These are phyloP conservation scores for Limnothrissa miodon DNA, from an alignment of 2,113 vertebrate species.

Conservation along the genomic window DNA sequence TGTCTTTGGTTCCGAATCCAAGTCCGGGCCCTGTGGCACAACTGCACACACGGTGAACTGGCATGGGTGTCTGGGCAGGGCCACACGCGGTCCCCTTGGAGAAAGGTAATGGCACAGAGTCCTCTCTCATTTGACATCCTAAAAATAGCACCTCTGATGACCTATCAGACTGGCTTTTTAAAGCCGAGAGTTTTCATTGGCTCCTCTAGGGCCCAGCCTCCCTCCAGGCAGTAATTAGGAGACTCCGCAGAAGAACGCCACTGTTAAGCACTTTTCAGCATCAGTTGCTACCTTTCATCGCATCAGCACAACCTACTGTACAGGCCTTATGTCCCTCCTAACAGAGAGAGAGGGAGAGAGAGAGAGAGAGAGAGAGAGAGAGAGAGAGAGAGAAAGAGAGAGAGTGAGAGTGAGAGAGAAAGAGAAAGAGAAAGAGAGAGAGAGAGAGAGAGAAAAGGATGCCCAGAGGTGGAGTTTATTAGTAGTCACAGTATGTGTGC, in stretches of 20 bases:
- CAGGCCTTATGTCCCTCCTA: background rate
- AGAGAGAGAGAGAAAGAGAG: background rate
- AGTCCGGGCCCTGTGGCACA: background rate
- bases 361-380: background rate
- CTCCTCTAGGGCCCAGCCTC: background rate
- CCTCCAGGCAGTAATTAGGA: slow-evolving; percentile 2
- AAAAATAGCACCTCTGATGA: background rate
- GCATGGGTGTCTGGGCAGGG: background rate
- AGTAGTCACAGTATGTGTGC: background rate
- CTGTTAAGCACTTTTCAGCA: background rate
- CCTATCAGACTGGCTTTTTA: background rate
- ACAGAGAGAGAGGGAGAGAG: background rate
- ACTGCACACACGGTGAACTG: background rate
- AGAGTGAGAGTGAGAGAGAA: background rate
- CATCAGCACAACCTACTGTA: background rate
- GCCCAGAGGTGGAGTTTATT: background rate
- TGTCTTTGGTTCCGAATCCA: background rate
- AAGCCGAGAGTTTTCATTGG: background rate
- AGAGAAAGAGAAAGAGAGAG: background rate
- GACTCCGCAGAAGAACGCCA: background rate
- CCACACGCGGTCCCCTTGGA: background rate
- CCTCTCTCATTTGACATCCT: slow-evolving; percentile 10
- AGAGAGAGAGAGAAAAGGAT: background rate
- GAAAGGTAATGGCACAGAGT: background rate
- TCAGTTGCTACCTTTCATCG: background rate